Conservation (phyloP, 2,888 invertebrate genomes). For the Cistogaster globosa region DNA sequence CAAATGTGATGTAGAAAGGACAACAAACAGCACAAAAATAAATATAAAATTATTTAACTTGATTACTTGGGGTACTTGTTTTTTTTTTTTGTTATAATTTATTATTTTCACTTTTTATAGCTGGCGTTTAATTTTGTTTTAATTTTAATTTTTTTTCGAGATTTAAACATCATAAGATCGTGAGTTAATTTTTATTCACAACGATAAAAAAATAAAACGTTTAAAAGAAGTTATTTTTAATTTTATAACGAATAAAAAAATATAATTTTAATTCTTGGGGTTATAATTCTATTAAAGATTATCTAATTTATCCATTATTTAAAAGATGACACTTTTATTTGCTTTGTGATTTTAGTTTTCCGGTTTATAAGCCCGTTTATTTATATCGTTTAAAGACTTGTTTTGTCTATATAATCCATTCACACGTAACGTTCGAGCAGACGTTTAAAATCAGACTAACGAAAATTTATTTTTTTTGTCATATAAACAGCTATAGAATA, state of each 20-base stretch:
- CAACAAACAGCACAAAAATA: conserved; percentile 23
- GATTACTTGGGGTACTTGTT: conserved; percentile 2
- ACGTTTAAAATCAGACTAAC: conserved; percentile 67
- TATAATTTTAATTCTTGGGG: background rate
- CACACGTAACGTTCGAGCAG: conserved; percentile 56
- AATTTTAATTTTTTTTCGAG: background rate
- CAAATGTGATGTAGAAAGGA: conserved; percentile 5
- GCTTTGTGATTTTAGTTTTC: conserved; percentile 8
- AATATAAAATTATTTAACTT: conserved; percentile 40
- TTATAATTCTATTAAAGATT: background rate
- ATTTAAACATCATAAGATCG: conserved; percentile 73
- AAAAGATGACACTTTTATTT: conserved; percentile 16
- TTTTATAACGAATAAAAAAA: background rate
- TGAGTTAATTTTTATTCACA: background rate
- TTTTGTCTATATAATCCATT: conserved; percentile 38
- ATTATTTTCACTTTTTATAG: conserved; percentile 53
- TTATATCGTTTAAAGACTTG: conserved; percentile 40
- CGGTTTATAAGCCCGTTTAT: conserved; percentile 11
- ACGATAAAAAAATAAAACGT: too few relatives aligned
- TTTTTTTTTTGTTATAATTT: conserved; percentile 20
- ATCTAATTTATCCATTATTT: background rate
- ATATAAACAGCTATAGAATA: conserved; percentile 64
- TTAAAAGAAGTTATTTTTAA: too few relatives aligned
- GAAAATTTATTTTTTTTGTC: conserved; percentile 59
- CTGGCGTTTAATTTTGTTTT: conserved; percentile 25